A percentile compares a stretch with the other conserved stretches of the same genome.
Conservation (phyloP, 30 jellyfish, hydroid and myxozoan species). For the Rhopilema esculentum region DNA sequence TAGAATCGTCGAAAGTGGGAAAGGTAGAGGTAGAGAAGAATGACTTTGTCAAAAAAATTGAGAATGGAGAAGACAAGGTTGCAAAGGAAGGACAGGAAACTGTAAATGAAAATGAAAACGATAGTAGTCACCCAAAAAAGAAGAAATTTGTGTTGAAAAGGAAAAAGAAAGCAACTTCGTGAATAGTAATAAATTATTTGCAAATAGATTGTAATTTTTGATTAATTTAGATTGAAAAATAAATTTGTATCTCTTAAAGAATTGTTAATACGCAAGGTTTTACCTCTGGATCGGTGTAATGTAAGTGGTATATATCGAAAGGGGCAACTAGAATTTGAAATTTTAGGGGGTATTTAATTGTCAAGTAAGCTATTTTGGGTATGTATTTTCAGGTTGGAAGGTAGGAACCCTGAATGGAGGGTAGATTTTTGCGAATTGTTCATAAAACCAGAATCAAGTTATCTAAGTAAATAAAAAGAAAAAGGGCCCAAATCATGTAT, state of each 20-base stretch:
- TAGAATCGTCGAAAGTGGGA: background rate
- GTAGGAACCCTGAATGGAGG: too few relatives aligned
- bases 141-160: conserved; percentile 69
- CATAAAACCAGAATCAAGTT: too few relatives aligned
- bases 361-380: too few relatives aligned
- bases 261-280: too few relatives aligned
- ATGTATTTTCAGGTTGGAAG: too few relatives aligned
- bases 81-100: background rate
- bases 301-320: too few relatives aligned
- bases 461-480: too few relatives aligned
- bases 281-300: too few relatives aligned
- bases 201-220: background rate
- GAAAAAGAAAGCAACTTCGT: conserved; percentile 48
- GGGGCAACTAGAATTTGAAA: too few relatives aligned
- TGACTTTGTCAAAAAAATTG: background rate
- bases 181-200: background rate
- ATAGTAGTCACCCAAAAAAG: conserved; percentile 22
- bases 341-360: too few relatives aligned
- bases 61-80: background rate
- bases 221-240: background rate
- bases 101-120: conserved; percentile 5
- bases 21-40: background rate
- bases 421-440: too few relatives aligned
- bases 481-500: too few relatives aligned
- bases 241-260: background rate